Percentiles rank a stretch among this genome's conserved stretches.
Evolutionary conservation across 2,888 invertebrate species (phyloP).

Genomic region (Orthonychiurus folsomi): DNA sequence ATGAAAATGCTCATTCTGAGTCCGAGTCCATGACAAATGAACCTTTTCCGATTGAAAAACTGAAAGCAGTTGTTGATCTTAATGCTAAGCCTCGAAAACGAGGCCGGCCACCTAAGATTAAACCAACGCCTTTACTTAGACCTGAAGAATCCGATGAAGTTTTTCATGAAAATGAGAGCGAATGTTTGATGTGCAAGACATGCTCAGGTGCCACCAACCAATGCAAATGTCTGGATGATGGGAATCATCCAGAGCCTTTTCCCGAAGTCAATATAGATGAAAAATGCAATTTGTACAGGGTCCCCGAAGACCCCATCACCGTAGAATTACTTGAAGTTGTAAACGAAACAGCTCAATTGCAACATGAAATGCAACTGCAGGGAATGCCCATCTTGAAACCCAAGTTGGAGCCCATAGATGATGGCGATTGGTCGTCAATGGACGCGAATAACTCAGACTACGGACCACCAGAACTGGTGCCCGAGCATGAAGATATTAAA

Average conservation of each 20-base stretch:
- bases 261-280: not conserved
- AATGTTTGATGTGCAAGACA: not conserved
- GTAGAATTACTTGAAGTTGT: not conserved
- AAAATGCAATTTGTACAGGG: too few relatives aligned
- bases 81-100: not conserved
- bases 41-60: not conserved
- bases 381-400: not conserved
- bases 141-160: not conserved
- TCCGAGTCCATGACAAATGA: not conserved
- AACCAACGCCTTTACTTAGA: too few relatives aligned
- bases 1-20: constrained; percentile 14
- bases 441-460: not conserved
- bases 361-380: not conserved
- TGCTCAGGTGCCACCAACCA: not conserved
- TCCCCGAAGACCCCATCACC: too few relatives aligned
- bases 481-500: not conserved
- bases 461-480: not conserved
- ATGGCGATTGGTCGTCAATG: too few relatives aligned
- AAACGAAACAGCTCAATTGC: not conserved
- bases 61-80: not conserved
- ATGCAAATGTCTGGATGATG: not conserved
- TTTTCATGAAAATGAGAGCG: not conserved
- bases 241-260: not conserved
- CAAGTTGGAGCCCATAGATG: not conserved
- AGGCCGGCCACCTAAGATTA: not conserved